Percentiles rank a stretch among this genome's conserved stretches.
These are phyloP conservation scores for Amphimallon solstitiale DNA, from an alignment of 2,888 invertebrate genomes.

Conservation along the genomic window DNA sequence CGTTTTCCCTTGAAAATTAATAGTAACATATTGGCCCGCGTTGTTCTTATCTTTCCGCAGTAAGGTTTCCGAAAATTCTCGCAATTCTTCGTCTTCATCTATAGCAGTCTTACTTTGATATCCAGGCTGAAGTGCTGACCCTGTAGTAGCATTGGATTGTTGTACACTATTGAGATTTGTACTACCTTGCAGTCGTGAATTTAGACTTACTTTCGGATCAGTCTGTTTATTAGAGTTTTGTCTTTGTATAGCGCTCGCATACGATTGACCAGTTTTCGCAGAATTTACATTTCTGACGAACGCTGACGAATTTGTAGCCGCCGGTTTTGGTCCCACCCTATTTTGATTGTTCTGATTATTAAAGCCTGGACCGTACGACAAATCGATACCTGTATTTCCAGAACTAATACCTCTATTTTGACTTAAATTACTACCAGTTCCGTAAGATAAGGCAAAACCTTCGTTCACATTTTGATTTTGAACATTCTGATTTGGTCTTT, in stretches of 20 bases:
- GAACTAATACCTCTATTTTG: neutral
- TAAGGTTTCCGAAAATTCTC: constrained; percentile 76
- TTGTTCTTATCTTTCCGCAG: constrained; percentile 79
- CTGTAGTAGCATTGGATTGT: constrained; percentile 16
- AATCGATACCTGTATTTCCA: constrained; percentile 30
- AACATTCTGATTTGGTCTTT: neutral
- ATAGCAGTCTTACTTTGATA: neutral
- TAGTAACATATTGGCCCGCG: constrained; percentile 73
- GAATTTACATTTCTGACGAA: constrained; percentile 4
- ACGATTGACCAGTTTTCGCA: neutral
- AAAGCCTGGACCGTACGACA: constrained; percentile 32
- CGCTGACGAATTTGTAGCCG: neutral
- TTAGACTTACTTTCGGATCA: constrained; percentile 9
- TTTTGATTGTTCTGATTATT: neutral
- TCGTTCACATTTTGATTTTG: neutral
- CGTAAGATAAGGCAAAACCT: constrained; percentile 15
- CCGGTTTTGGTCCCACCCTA: constrained; percentile 2
- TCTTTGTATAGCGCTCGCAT: neutral
- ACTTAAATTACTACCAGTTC: neutral
- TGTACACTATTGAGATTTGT: constrained; percentile 11
- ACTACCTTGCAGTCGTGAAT: neutral
- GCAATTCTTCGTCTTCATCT: constrained; percentile 62
- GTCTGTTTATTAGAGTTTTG: constrained; percentile 18
- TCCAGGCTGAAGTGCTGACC: constrained; percentile 1
- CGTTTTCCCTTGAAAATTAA: constrained; percentile 81